Base-by-base conservation (phyloP, 2,113 vertebrate species). In the Cynopterus brachyotis region DNA sequence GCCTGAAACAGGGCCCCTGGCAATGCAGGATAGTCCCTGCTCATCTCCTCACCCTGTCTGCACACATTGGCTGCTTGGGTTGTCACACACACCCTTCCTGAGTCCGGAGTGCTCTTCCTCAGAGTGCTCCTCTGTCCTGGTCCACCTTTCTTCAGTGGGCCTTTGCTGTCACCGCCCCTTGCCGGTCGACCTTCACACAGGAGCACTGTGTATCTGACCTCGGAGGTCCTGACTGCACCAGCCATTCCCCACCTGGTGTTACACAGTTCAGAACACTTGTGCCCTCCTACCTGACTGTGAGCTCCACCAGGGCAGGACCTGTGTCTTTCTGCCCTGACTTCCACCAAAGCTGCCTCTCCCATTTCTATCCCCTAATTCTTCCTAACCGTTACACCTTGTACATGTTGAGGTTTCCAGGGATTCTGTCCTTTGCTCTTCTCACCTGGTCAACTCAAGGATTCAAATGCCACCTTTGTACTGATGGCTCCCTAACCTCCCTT, bases 81-180 rank as follows among this genome's bases (percentile, higher is more conserved):
- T 15, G 17, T 42, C 47, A 26, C 9, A 26, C 5, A 4, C 0
- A 3, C 6, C 32, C 20, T 28, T 20, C 17, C 40, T 0, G 19
- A 2, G n/a, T 4, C 35, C 11, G 53, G 6, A 24, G 13, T 1
- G 5, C 22, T 10, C 42, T 40, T 50, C 13, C 47, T 50, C 9
- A 42, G 9, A 24, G 9, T 1, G 5, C 22, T 10, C 55, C 81
- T 17, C 10, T 20, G 55, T 20, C 57, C 28, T 6, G 32, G 16
- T 8, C 20, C 1, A 1, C 32, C 70, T 22, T 75, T 62, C 42
- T 10, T 76, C 37, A 35, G 28, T 17, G 45, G 32, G 60, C 60
- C 37, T 79, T 0, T 11, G 57, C 57, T 1, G 1, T 20, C 28
- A n/a, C 20, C 0, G 0, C 2, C 16, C 32, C 60, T 7, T 57